Base-by-base conservation (phyloP, 2,797 vertebrate species). In the Danio albolineatus region DNA sequence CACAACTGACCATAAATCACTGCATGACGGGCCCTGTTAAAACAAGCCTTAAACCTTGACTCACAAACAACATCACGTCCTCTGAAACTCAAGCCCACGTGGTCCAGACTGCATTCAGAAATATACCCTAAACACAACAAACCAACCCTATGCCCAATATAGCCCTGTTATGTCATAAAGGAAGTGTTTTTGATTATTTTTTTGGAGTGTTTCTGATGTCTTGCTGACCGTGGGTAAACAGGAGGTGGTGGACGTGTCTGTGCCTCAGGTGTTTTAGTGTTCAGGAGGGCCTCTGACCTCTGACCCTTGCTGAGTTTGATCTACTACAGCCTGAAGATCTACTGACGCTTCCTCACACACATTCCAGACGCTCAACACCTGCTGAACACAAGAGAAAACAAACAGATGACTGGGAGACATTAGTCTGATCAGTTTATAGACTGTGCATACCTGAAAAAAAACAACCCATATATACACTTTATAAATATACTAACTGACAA, bases 351-450 rank as follows among this genome's bases (percentile, higher is more conserved):
- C 57, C 14, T 57, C 73, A 57, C 77, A 84, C 78, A 81, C 79
- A 84, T 84, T 85, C 82, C 84, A 71, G 38, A 77, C 12, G 16
- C 19, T 56, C 21, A 80, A 71, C 79, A 84, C 69, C 82, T 84
- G 79, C 43, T 73, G 10, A 74, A 79, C 62, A 49, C 16, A 17
- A 72, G 0, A 60, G 12, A 44, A 79, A 79, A 71, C 54, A 79
- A 82, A 79, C 43, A 28, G 36, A 59, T 83, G 59, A 81, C 65
- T 17, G 38, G 44, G 14, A 44, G 48, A 71, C 7, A n/a, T 57
- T 53, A 36, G 28, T 28, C 28, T 28, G 28, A 28, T 28, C 28
- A 28, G 28, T 28, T 28, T 28, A 28, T 28, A 1, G 28, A 28
- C 28, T 28, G 28, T 28, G 28, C 28, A 28, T 28, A 28, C 28